Evolutionary conservation across 2,888 invertebrate species (phyloP), one percentile per base, ranked within the genome.

Genomic region (Chloroclysta siterata): DNA sequence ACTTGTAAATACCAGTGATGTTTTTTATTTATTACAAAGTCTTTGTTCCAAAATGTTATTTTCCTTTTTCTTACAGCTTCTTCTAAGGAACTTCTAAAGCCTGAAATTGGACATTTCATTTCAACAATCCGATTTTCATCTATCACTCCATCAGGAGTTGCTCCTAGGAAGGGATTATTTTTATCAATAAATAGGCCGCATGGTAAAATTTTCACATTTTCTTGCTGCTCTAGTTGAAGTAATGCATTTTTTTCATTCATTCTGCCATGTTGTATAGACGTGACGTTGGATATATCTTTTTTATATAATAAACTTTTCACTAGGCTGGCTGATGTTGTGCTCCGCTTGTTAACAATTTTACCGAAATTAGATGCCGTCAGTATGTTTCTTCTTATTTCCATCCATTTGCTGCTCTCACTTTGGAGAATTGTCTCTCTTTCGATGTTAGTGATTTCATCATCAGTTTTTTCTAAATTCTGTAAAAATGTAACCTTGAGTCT

Each of bases 1-100:
- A 39, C 39, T 39, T 39, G 39, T 39, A 39, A 39, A 39, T 39
- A 39, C 39, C 39, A 39, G 39, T 39, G 39, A 39, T 39, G 39
- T 39, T 39, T 7, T 39, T 11, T 4, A 4, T 7, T 39, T 8
- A 39, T 39, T 8, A 39, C 6, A 4, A 39, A 7, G 39, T 4
- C 10, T 4, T 4, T 4, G 11, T 39, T 39, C 39, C 39, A 39
- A 39, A 4, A 4, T 10, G 6, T 39, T 5, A 7, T 39, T 39
- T 39, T 39, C 3, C 5, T 10, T 39, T 7, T 39, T 7, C 39
- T n/a, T n/a, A n/a, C n/a, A n/a, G n/a, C n/a, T n/a, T n/a, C n/a
- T n/a, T n/a, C n/a, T n/a, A n/a, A n/a, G n/a, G n/a, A n/a, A n/a
- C n/a, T n/a, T n/a, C n/a, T n/a, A n/a, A n/a, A n/a, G n/a, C n/a